Evolutionary conservation across 2,888 invertebrate genomes (phyloP), one percentile per base, ranked within the genome.

Genomic region (Idaea dimidiata): DNA sequence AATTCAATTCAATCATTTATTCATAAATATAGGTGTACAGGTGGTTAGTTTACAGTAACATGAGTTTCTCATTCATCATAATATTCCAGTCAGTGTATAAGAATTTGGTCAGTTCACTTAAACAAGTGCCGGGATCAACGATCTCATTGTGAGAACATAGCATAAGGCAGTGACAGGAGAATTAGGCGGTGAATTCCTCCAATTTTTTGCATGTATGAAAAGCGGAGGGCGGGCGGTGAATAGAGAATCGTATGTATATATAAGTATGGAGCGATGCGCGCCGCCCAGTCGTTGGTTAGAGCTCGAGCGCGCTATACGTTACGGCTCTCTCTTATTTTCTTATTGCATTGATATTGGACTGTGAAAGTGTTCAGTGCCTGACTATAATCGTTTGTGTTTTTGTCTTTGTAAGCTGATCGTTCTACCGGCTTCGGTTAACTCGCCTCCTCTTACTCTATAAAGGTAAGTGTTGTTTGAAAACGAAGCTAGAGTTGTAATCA

Each of bases 131-230:
- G 83, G 86, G 91, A 91, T 90, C 91, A 92, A 91, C 82, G 91
- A 84, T 89, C 91, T 78, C 91, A 89, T 89, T 91, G 91, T 90
- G 87, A 82, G 83, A 81, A 82, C 80, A 78, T 79, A 81, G 82
- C 80, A 78, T 80, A 79, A 84, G 84, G 82, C 86, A 88, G 87
- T 86, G 89, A 88, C 90, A 91, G 88, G 79, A 82, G 83, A 91
- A 91, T 91, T 90, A 85, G 88, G 89, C 86, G 85, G 81, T 81
- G 80, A 81, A 91, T 91, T 91, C 91, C 89, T 80, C 80, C 75
- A 86, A 84, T 91, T 91, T 91, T 91, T 89, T 86, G 89, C 88
- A 86, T 87, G 79, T 83, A 82, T 77, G 82, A 84, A 85, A 76
- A 76, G 77, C 78, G 82, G 79, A 84, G 87, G 85, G 86, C 88